These are phyloP conservation scores for Phenganax subtilis DNA, from an alignment of 92 coral and sea anemone species.

Conservation along the genomic window DNA sequence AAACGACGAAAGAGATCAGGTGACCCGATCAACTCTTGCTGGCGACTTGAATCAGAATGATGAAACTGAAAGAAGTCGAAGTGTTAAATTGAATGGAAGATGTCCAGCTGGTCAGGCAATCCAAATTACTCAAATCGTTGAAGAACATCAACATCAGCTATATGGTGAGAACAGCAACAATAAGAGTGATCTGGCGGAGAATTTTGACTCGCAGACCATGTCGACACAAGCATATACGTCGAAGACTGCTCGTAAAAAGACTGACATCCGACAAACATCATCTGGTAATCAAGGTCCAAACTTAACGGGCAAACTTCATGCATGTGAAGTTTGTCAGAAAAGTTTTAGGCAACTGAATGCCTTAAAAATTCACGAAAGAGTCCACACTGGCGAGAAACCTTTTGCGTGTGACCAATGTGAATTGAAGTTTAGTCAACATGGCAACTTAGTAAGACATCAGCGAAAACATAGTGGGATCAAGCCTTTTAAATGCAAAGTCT, in stretches of 20 bases:
- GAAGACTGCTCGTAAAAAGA: not conserved
- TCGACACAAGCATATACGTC: not conserved
- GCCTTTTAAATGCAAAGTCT: slow-evolving; percentile 3
- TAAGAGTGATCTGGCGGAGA: not conserved
- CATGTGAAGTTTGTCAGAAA: slow-evolving; percentile 4
- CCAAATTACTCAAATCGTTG: not conserved
- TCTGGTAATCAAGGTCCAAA: not conserved
- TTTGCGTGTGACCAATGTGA: slow-evolving; percentile 22
- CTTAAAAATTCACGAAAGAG: not conserved
- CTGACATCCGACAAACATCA: not conserved
- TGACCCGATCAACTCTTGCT: not conserved
- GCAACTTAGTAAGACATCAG: slow-evolving; percentile 4
- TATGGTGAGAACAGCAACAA: not conserved
- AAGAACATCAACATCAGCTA: slow-evolving; percentile 1
- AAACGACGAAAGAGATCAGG: too few relatives aligned
- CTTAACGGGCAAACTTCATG: not conserved
- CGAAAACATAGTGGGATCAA: slow-evolving; percentile 13
- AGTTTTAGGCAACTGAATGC: not conserved
- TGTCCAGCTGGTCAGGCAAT: not conserved
- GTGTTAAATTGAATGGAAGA: not conserved
- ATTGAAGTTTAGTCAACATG: slow-evolving; percentile 6
- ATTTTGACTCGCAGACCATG: not conserved
- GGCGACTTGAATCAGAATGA: not conserved
- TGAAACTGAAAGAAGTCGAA: not conserved
- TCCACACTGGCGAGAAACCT: slow-evolving; percentile 13